Base-by-base conservation (phyloP, 2,113 vertebrate genomes). In the Hyla sarda region DNA sequence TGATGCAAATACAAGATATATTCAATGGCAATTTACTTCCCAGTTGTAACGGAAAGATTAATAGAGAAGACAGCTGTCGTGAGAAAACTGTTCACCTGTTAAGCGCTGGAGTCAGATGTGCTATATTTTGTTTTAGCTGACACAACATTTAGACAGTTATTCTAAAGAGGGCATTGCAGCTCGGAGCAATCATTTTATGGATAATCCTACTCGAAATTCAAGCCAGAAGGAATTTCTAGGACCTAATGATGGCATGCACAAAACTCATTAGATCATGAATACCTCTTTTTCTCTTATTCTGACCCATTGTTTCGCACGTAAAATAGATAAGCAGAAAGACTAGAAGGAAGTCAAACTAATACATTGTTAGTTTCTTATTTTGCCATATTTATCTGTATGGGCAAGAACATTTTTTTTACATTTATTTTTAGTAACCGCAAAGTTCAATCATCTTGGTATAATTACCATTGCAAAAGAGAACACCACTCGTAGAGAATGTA, bases 121-220 rank as follows among this genome's bases (percentile, higher is more conserved):
- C 78, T 81, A 81, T 62, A 47, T 81, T 81, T 81, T 62, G 56
- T 62, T 81, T 81, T 65, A 65, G 78, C 78, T 81, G 78, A 81
- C 78, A 81, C 78, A 81, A 81, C 78, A 81, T 81, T 81, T 81
- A 81, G 78, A 81, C 78, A 65, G 23, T 65, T 65, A 65, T 81
- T 81, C 37, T 81, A 81, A 81, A 47, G 58, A 81, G 78, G 52
- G 58, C 78, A 81, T 81, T 45, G 41, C 34, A 10, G 78, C 58
- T 81, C 37, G 3, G 23, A 81, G 78, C 78, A 47, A 37, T 47
- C 56, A 65, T 60, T 62, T 65, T 47, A 81, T 81, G 56, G 37
- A 65, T 41, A 81, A 81, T 62, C 56, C 56, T 81, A 81, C 47
- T 81, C 56, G 28, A 65, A 45, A 81, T 62, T 81, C 56, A 81